These are phyloP conservation scores for Drosophila mulleri DNA, from an alignment of 2,888 invertebrate species.

Conservation along the genomic window DNA sequence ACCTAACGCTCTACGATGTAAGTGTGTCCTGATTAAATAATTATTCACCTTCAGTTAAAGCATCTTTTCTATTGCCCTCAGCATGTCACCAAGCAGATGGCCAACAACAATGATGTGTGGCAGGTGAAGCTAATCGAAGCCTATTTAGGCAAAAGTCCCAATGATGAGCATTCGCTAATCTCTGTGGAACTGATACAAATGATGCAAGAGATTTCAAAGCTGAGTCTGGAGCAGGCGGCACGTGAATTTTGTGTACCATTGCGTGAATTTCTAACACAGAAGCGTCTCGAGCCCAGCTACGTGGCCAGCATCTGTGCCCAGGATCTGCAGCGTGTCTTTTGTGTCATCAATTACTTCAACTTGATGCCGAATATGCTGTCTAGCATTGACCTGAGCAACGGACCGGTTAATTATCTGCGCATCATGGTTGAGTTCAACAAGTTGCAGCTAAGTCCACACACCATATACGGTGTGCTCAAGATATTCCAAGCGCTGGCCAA, in stretches of 20 bases:
- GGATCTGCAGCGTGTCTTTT: conserved; percentile 77
- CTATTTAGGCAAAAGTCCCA: conserved; percentile 80
- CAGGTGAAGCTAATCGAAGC: conserved; percentile 90
- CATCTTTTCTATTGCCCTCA: conserved; percentile 18
- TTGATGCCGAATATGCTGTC: conserved; percentile 82
- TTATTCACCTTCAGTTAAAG: neutral
- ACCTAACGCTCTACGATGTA: conserved; percentile 90
- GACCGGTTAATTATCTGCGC: conserved; percentile 79
- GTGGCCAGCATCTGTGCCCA: conserved; percentile 65
- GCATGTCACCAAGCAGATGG: conserved; percentile 71
- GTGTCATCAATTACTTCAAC: conserved; percentile 81
- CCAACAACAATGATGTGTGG: conserved; percentile 87
- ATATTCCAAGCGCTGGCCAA: conserved; percentile 68
- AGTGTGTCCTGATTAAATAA: neutral
- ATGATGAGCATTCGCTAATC: conserved; percentile 72
- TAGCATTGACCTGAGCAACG: conserved; percentile 71
- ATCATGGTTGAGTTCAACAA: conserved; percentile 82
- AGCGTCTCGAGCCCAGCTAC: conserved; percentile 66
- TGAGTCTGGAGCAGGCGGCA: conserved; percentile 72
- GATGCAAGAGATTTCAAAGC: conserved; percentile 77
- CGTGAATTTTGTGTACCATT: conserved; percentile 64
- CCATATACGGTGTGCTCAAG: conserved; percentile 81
- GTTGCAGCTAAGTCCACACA: conserved; percentile 75
- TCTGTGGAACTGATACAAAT: conserved; percentile 83
- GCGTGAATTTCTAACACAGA: conserved; percentile 78